Base-by-base conservation (phyloP, 1,140 invertebrate species). In the Drosophila arizonae region DNA sequence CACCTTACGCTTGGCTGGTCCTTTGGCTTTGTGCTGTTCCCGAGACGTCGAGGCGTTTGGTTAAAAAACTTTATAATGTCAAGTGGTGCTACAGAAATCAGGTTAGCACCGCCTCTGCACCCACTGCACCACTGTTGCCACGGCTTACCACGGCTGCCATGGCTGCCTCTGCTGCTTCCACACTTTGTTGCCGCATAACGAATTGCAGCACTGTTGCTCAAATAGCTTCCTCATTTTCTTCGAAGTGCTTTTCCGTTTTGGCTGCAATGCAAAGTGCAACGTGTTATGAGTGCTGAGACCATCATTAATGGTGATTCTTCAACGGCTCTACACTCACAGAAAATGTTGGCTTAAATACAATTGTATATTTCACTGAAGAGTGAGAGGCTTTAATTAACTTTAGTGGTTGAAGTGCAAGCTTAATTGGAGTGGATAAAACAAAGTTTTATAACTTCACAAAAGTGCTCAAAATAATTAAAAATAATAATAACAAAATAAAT, bases 31-130 rank as follows among this genome's bases (percentile, higher is more conserved):
- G 72, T 81, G 61, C 68, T 57, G 65, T 36, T 63, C 62, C 41
- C 79, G 76, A 82, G 58, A 78, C 70, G 66, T 39, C 36, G 28
- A 30, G 54, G 56, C 57, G 66, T 58, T 69, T 77, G 50, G 63
- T 71, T 74, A 76, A 82, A 52, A 86, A 39, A 86, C 52, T 86
- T 87, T 86, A 82, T 86, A 87, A 86, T 87, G 72, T 68, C 72
- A 71, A 63, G 67, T 28, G 60, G 54, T 52, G 54, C 82, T 78
- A 68, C 62, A 66, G 76, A 79, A 86, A 87, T 82, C 77, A 79
- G 81, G 81, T 82, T 87, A 86, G 82, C 74, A 15, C 6, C 50
- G 6, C 56, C 41, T 8, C 52, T 64, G 46, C 50, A 36, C 13
- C 43, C 39, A 6, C 21, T 24, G 21, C 21, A 24, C 46, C 39